phyloP scores from a whole-genome alignment of 2,113 vertebrate species.

The Acrocephalus arundinaceus region DNA sequence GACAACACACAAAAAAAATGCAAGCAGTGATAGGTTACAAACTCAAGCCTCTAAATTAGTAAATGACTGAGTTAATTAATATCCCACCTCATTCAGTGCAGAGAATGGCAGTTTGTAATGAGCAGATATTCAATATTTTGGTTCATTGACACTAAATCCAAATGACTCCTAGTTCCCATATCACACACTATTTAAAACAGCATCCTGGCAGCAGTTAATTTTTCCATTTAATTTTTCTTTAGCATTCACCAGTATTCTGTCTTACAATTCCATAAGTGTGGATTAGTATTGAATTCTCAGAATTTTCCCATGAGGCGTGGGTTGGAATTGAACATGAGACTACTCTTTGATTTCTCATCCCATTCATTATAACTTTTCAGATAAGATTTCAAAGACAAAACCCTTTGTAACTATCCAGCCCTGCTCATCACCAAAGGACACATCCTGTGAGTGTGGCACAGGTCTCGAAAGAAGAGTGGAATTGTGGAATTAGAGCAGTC shows the following conservation, averaged over 20 bases:
- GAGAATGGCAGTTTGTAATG: neutral
- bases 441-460: neutral
- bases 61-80: neutral
- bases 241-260: neutral
- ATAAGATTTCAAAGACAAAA: neutral
- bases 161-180: neutral
- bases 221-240: neutral
- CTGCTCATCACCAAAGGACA: neutral
- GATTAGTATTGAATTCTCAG: neutral
- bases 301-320: neutral
- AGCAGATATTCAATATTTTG: neutral
- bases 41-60: neutral
- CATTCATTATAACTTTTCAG: neutral
- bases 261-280: neutral
- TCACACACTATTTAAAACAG: neutral
- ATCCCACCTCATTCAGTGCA: neutral
- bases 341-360: neutral
- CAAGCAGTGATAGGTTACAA: neutral
- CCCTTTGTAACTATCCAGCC: neutral
- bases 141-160: neutral
- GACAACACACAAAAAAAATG: neutral
- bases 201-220: neutral
- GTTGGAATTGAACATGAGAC: neutral
- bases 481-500: too few species aligned
- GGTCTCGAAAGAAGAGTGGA: fast-evolving